Evolutionary conservation across 2,888 invertebrate species (phyloP).

Genomic region (Clostera curtula): DNA sequence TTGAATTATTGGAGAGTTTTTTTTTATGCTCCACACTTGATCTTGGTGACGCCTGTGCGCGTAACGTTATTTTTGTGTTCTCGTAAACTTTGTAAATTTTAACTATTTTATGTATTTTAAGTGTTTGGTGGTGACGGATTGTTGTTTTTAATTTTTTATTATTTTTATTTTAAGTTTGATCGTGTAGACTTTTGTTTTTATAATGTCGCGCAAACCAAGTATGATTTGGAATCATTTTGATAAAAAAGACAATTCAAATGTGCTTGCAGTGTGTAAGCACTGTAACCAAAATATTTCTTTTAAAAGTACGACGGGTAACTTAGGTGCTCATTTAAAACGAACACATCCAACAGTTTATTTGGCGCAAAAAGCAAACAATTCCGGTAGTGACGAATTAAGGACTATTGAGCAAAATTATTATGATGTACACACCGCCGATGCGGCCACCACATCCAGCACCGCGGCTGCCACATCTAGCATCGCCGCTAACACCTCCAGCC

Average conservation of each 20-base stretch:
- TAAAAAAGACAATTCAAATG: conserved; percentile 4
- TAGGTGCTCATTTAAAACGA: conserved; percentile 1
- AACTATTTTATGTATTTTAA: too few relatives aligned
- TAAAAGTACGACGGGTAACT: not conserved
- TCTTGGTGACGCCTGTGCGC: too few relatives aligned
- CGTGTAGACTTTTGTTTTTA: not conserved
- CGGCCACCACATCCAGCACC: too few relatives aligned
- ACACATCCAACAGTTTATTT: conserved; percentile 3
- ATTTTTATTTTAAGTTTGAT: too few relatives aligned
- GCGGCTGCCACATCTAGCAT: too few relatives aligned
- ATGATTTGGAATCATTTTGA: conserved; percentile 4
- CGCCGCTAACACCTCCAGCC: too few relatives aligned
- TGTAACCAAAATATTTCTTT: conserved; percentile 5
- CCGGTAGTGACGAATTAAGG: not conserved
- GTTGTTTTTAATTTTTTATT: too few relatives aligned
- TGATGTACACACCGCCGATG: not conserved
- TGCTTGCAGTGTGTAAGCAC: conserved; percentile 6
- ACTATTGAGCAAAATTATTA: not conserved
- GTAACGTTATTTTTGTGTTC: too few relatives aligned
- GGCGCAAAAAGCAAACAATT: conserved; percentile 1
- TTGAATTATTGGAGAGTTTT: too few relatives aligned
- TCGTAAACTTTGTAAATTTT: too few relatives aligned
- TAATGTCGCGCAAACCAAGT: conserved; percentile 2
- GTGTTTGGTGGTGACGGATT: too few relatives aligned
- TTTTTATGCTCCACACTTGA: too few relatives aligned